Evolutionary conservation across 1,140 invertebrate species (phyloP), one percentile per base, ranked within the genome.

Genomic region (Drosophila pandora): DNA sequence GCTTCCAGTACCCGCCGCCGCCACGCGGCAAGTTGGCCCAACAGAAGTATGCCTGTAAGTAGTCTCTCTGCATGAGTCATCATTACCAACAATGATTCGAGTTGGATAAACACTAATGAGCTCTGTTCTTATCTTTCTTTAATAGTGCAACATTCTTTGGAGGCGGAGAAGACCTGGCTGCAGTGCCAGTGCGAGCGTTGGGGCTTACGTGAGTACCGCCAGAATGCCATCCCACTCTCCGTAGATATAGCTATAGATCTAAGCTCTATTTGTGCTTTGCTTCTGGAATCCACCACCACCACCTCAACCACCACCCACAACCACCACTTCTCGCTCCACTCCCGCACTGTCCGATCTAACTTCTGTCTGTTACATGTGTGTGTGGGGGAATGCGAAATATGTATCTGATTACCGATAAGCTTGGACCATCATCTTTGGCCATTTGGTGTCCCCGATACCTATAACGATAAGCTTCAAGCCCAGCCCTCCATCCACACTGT

Each of bases 1-100:
- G 96, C 74, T 98, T 98, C 92, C 94, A 97, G 63, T 97, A 97
- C 92, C 97, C 97, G 37, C 96, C 96, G 34, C 96, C 97, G 80
- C 95, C 94, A 57, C 92, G 93, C 57, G 92, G 93, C 25, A 91
- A 92, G 67, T 68, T 89, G 62, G 90, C 90, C 28, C 90, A 91
- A 78, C 89, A 91, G 58, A 90, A 91, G 77, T 97, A 93, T 94
- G 93, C 96, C 72, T 94, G 96, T 96, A 92, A 95, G 95, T 94
- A 50, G 2, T 17, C 0, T 9, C 8, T 34, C 9, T 5, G 2
- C 8, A 32, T 9, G 8, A 37, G 3, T 10, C 10, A 4, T 1
- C 7, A 32, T 8, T 6, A 8, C 5, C 2, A 32, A 32, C 2
- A 32, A 32, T 32, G 30, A 32, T 8, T 32, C 30, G 17, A 32